Evolutionary conservation across 2,797 vertebrate genomes (phyloP).

Genomic region (Oceanodroma leucorhoa): DNA sequence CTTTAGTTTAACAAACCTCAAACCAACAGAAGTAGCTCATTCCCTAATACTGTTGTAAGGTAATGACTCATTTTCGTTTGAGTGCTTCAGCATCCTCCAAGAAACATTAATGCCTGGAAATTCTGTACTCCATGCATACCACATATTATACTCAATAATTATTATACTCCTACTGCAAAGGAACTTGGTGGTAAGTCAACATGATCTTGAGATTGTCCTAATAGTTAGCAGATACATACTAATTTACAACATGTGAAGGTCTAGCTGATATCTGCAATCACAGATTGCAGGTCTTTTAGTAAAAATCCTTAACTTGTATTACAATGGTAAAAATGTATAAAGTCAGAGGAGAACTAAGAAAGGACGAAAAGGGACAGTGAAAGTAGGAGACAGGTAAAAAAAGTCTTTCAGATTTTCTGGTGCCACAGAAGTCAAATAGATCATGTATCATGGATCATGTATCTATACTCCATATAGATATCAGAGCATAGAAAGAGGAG

Average conservation of each 20-base stretch:
- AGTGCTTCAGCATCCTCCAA: neutral
- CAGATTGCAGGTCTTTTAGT: neutral
- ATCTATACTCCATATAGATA: neutral
- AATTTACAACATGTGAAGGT: neutral
- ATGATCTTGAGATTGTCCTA: neutral
- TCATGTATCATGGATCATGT: neutral
- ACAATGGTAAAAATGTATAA: neutral
- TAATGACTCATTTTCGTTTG: neutral
- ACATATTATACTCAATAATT: neutral
- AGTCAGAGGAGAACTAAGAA: neutral
- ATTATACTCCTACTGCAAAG: neutral
- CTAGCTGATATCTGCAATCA: neutral
- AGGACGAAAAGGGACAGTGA: neutral
- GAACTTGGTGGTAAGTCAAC: neutral
- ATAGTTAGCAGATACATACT: neutral
- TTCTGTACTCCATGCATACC: neutral
- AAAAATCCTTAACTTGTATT: neutral
- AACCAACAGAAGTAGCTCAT: neutral
- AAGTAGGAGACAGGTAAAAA: neutral
- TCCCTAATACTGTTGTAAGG: neutral
- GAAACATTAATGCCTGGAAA: neutral
- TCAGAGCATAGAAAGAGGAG: neutral
- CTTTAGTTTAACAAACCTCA: neutral
- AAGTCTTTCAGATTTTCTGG: neutral
- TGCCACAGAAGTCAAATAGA: neutral